These are phyloP conservation scores for Rhinoderma darwinii DNA, from an alignment of 2,113 vertebrate species.

Conservation along the genomic window DNA sequence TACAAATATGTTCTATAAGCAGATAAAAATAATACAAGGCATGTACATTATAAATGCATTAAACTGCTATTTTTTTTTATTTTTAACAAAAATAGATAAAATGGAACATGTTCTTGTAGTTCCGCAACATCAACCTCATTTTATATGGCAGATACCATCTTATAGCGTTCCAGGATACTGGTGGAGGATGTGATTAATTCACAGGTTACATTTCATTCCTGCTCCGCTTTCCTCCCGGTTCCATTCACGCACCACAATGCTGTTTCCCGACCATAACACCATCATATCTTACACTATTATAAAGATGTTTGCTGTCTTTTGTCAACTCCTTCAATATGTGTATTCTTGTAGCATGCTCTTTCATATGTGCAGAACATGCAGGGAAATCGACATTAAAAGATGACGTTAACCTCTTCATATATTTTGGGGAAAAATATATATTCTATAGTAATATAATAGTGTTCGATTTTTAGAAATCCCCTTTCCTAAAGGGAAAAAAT, in stretches of 20 bases:
- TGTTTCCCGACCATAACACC: conserved; percentile 15
- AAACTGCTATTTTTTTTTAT: no score
- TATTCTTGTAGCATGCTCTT: background rate
- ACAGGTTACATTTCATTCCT: conserved; percentile 40
- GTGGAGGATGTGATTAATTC: conserved; percentile 30
- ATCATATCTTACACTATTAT: conserved; percentile 7
- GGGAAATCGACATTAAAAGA: background rate
- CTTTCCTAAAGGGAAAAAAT: no score
- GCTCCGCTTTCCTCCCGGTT: conserved; percentile 6
- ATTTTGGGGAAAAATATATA: no score
- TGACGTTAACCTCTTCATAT: background rate
- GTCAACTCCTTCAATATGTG: background rate
- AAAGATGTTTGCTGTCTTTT: conserved; percentile 29
- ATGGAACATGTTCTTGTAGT: background rate
- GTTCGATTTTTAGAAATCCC: no score
- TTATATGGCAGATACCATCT: conserved; percentile 23
- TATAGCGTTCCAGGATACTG: background rate
- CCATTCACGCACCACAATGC: conserved; percentile 29
- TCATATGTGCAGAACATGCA: background rate
- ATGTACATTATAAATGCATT: background rate
- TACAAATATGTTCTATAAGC: background rate
- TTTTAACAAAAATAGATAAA: background rate
- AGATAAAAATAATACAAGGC: background rate
- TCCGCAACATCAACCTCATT: conserved; percentile 2
- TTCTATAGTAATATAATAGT: no score